A percentile compares a stretch with the other conserved stretches of the same genome.
phyloP scores from a whole-genome alignment of 2,888 invertebrate species.

The Phortica okadai region DNA sequence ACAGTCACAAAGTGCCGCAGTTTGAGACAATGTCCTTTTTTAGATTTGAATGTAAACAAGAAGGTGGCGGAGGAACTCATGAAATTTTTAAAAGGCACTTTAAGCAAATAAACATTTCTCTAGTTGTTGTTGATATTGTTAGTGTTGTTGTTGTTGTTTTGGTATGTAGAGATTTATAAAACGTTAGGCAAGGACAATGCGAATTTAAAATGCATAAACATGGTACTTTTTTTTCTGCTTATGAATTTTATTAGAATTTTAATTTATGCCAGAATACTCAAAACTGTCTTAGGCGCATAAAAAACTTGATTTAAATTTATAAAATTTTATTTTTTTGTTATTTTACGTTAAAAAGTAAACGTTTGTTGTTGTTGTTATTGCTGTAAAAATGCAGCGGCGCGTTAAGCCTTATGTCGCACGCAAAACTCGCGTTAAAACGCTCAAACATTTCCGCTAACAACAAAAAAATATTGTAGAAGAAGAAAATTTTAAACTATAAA shows the following conservation, averaged over 20 bases:
- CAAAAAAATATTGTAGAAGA: background rate
- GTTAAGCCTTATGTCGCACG: background rate
- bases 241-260: background rate
- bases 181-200: background rate
- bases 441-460: background rate
- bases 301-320: background rate
- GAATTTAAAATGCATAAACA: background rate
- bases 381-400: background rate
- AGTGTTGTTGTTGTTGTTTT: background rate
- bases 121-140: background rate
- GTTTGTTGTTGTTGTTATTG: background rate
- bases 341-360: background rate
- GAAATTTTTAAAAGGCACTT: background rate
- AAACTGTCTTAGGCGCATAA: background rate
- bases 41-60: too few relatives aligned
- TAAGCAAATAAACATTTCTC: background rate
- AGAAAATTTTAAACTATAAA: background rate
- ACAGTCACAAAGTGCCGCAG: too few relatives aligned
- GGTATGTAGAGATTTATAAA: background rate
- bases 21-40: too few relatives aligned
- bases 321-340: background rate
- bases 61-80: background rate
- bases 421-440: background rate
- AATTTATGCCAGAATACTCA: background rate
- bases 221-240: background rate